Percentiles rank a stretch among this genome's conserved stretches.
Evolutionary conservation across 2,797 vertebrate species (phyloP).

Genomic region (Pterois miles): DNA sequence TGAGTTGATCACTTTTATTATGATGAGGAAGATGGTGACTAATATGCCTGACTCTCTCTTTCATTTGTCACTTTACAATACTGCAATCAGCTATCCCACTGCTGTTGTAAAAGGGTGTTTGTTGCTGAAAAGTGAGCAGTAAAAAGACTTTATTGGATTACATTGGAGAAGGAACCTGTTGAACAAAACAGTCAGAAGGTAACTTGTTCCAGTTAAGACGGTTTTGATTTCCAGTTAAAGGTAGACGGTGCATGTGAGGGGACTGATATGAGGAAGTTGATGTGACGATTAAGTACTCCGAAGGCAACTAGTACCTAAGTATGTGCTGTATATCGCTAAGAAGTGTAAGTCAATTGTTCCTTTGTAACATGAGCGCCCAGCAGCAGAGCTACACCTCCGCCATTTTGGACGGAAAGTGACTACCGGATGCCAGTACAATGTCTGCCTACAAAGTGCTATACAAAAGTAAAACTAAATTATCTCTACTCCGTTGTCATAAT

Average conservation of each 20-base stretch:
- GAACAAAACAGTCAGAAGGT: neutral
- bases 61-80: neutral
- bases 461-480: too few species aligned
- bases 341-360: too few species aligned
- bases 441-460: too few species aligned
- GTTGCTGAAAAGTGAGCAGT: neutral
- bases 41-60: neutral
- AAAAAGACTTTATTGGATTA: neutral
- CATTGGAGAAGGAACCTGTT: neutral
- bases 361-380: too few species aligned
- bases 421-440: too few species aligned
- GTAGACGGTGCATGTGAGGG: neutral
- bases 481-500: too few species aligned
- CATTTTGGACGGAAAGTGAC: too few species aligned
- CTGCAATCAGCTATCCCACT: neutral
- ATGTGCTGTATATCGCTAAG: too few species aligned
- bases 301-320: too few species aligned
- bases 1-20: slow-evolving; percentile 72
- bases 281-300: neutral
- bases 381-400: too few species aligned
- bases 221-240: neutral
- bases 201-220: neutral
- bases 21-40: neutral
- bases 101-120: neutral
- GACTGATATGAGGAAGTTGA: too few species aligned